These are phyloP conservation scores for Antechinus flavipes DNA, from an alignment of 2,113 vertebrate species.

Conservation along the genomic window DNA sequence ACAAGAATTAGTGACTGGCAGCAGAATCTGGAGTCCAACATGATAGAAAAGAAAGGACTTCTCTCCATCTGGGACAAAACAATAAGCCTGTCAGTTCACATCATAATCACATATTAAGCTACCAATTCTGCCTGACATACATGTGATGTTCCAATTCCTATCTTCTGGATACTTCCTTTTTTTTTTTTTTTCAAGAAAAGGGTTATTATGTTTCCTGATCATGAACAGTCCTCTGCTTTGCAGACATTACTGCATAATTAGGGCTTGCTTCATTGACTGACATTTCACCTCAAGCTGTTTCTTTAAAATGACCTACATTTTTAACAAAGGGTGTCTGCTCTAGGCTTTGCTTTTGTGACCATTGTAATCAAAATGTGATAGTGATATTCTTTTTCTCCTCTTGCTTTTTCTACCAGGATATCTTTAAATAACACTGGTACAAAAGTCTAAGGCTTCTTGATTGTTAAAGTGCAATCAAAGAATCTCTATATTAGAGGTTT, in stretches of 20 bases:
- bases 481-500: not conserved
- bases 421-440: not conserved
- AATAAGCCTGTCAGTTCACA: rapidly evolving
- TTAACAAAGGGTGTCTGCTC: not conserved
- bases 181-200: not conserved
- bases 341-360: not conserved
- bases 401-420: rapidly evolving
- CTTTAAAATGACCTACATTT: not conserved
- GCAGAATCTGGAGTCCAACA: too few species aligned
- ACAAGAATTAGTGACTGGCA: not conserved
- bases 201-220: not conserved
- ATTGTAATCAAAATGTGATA: rapidly evolving
- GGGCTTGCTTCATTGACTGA: not conserved
- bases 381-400: rapidly evolving
- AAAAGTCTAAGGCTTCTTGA: not conserved
- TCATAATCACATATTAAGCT: not conserved
- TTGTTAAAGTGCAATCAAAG: not conserved
- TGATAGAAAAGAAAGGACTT: not conserved
- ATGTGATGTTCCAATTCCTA: not conserved
- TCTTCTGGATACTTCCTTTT: not conserved
- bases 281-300: not conserved
- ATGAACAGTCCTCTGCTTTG: not conserved
- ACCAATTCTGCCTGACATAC: not conserved
- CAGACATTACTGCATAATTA: not conserved
- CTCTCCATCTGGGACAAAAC: rapidly evolving